Evolutionary conservation across 2,113 vertebrate genomes (phyloP).

Genomic region (Caracal caracal): DNA sequence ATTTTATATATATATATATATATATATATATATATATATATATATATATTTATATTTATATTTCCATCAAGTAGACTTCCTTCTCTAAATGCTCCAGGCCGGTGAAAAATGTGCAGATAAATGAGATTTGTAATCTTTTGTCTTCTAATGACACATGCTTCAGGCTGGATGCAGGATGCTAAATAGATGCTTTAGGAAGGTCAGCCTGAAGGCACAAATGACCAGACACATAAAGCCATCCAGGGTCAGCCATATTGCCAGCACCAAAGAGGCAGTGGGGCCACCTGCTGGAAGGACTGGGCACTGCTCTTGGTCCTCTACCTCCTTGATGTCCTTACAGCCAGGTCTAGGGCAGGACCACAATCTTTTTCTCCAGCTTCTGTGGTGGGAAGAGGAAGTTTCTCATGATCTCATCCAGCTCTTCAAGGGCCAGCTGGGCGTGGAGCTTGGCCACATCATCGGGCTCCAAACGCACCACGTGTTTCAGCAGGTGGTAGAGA

Average conservation of each 20-base stretch:
- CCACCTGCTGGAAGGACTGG: background rate
- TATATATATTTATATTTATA: background rate
- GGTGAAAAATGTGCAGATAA: background rate
- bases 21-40: too few relatives aligned
- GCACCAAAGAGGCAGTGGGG: background rate
- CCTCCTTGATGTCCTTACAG: background rate
- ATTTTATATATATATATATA: too few relatives aligned
- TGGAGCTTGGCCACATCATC: constrained; percentile 90
- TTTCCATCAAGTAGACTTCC: background rate
- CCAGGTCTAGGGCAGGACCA: constrained; percentile 88
- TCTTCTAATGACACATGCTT: background rate
- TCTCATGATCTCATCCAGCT: constrained; percentile 90
- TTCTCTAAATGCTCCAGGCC: background rate
- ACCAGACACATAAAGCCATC: background rate
- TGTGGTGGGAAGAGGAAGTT: constrained; percentile 91
- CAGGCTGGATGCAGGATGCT: background rate
- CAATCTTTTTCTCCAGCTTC: constrained; percentile 94
- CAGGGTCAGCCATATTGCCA: background rate
- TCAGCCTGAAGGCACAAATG: background rate
- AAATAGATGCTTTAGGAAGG: background rate
- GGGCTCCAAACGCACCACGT: constrained; percentile 85
- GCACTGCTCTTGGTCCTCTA: background rate
- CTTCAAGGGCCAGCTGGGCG: constrained; percentile 94
- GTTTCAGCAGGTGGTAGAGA: constrained; percentile 95
- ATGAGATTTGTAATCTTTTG: background rate